Evolutionary conservation across 2,113 vertebrate genomes (phyloP), one percentile per base, ranked within the genome.

Genomic region (Corapipo altera): DNA sequence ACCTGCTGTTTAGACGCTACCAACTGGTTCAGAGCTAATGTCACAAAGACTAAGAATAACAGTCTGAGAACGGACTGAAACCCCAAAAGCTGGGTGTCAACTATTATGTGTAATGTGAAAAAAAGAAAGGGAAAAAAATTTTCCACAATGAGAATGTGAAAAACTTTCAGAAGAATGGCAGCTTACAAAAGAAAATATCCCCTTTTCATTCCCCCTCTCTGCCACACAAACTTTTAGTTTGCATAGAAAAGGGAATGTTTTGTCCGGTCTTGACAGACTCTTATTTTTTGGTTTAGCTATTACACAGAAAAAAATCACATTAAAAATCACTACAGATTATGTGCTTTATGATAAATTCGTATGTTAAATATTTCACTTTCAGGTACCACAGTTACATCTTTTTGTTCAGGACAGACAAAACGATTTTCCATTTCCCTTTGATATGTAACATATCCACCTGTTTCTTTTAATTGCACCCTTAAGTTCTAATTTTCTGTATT

Each of bases 211-310:
- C 37, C 41, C 22, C 21, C 14, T 88, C 16, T 44, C 62, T 79
- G 55, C 19, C 61, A 70, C 15, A 57, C 35, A 43, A 69, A 58
- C 3, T 95, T 97, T 94, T 93, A 64, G 88, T 96, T 96, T 98
- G 96, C 96, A 97, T 89, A 97, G 96, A 90, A 96, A 91, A 86
- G 92, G 96, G 80, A 91, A 95, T 89, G 52, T 62, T 73, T 43
- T 67, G 18, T 73, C 58, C 46, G 1, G 13, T 73, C 95, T 91
- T 79, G 49, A 77, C 32, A 88, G 49, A 48, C 32, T 85, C 27
- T 37, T 39, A 39, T 58, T 94, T 95, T 95, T 97, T 96, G 93
- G 93, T 96, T 97, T 90, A 97, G 96, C 88, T 97, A 95, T 88
- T 73, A 82, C 19, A 95, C 19, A 30, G 59, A 62, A 81, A 83